Base-by-base conservation (phyloP, 2,888 invertebrate species). In the Pachymerium ferrugineum region DNA sequence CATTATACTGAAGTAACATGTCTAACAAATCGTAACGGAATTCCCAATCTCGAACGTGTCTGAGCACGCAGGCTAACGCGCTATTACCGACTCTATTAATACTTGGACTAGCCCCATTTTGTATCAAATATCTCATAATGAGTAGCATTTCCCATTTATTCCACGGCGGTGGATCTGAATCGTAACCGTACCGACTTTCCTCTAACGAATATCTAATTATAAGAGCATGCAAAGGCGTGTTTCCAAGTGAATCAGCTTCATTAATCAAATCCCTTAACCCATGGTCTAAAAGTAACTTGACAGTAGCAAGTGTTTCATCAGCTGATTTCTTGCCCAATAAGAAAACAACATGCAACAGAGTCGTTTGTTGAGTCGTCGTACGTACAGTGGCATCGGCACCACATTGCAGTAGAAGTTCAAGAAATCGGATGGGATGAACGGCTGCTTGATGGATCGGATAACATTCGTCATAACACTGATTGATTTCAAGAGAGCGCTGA, bases 371-470 rank as follows among this genome's bases (percentile, higher is more conserved):
- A 8, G 88, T 89, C 78, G 86, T 88, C 16, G 90, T 89, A 73
- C 87, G 84, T 2, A 89, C 89, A 5, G 87, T 88, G 0, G 89
- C 88, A 75, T 88, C 87, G 30, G 90, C 90, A n/a, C 90, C 90
- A 79, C 87, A 87, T 76, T 82, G 81, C 30, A 84, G 80, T 25
- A 84, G 78, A 14, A 82, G 78, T 72, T 81, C 81, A 1, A 89
- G 84, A 81, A 90, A 90, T 79, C 88, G 86, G 70, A 87, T 86
- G 77, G 90, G 89, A 80, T 90, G 90, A 29, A 89, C 84, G 19
- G 89, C 89, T 14, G 90, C 84, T 79, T 89, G 89, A 81, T 90
- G 89, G 75, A 91, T 88, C n/a, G 91, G 90, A 81, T 89, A 90
- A 81, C 90, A 90, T 82, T 90, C 90, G 79, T 90, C 89, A 81